Base-by-base conservation (phyloP, 2,797 vertebrate genomes). In the Sebastes steindachneri region DNA sequence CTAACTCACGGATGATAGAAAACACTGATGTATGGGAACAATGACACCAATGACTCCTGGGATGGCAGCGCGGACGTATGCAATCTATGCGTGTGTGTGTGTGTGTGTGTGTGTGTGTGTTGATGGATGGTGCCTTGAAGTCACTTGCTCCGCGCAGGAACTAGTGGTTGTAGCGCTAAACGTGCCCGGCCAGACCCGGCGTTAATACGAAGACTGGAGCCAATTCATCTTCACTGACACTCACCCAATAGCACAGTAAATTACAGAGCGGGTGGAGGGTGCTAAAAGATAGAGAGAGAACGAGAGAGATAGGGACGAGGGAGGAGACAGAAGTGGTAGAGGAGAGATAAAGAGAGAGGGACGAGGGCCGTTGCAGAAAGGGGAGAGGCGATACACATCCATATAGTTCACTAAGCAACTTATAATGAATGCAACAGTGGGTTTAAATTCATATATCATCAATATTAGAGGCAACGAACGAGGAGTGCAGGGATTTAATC, bases 211-310 rank as follows among this genome's bases (percentile, higher is more conserved):
- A 79, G 83, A 85, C 79, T 63, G 31, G 78, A 73, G 37, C 77
- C 87, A 82, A 93, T 92, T 92, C 72, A 88, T 94, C 92, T 92
- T 90, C 83, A 79, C 71, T 89, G 93, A 92, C 93, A 90, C 79
- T 72, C 90, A 76, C 87, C 85, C 87, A 90, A 89, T 83, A 88
- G 89, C 83, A 86, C 77, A 86, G 89, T 87, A 86, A 90, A 91
- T 92, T 89, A 86, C 73, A 74, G 67, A 76, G 74, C 7, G 31
- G 79, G 71, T 68, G 78, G 73, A 65, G 73, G n/a, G 28, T 53
- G 41, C 1, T 60, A 68, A 70, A 70, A 80, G 76, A 82, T 4
- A 75, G 68, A 75, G 54, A 63, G 67, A 58, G 25, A 57, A 37
- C 69, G 58, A 53, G 48, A 25, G 59, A 51, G 77, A 69, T 4